Evolutionary conservation across 2,797 vertebrate genomes (phyloP).

Genomic region (Crenichthys baileyi): DNA sequence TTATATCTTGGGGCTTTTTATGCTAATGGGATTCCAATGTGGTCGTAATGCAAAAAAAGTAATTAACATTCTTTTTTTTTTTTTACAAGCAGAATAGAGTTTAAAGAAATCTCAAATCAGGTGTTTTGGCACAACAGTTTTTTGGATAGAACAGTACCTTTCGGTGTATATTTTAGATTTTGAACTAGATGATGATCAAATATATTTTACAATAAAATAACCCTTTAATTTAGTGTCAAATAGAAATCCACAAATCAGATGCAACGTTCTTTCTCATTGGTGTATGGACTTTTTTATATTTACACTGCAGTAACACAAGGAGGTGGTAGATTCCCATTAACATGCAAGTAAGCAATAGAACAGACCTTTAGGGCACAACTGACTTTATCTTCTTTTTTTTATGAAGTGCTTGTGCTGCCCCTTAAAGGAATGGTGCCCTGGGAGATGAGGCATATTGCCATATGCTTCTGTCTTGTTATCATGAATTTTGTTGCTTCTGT

Average conservation of each 20-base stretch:
- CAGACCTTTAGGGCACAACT: neutral
- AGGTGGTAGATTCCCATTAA: neutral
- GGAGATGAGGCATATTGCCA: neutral
- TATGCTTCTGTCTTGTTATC: constrained; percentile 4
- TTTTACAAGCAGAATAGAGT: neutral
- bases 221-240: too few species aligned
- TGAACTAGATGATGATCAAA: neutral
- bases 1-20: neutral
- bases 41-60: neutral
- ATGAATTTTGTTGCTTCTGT: constrained; percentile 48
- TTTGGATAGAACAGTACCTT: too few species aligned
- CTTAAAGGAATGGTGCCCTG: neutral
- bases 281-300: neutral
- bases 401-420: neutral
- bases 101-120: neutral
- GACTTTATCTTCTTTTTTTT: neutral
- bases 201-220: neutral
- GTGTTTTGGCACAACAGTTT: too few species aligned
- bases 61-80: neutral
- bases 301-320: neutral
- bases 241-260: too few species aligned
- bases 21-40: neutral
- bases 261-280: too few species aligned
- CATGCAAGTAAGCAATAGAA: neutral
- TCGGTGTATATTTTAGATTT: neutral